phyloP scores from a whole-genome alignment of 2,113 vertebrate species.

The Lamprologus sp. region DNA sequence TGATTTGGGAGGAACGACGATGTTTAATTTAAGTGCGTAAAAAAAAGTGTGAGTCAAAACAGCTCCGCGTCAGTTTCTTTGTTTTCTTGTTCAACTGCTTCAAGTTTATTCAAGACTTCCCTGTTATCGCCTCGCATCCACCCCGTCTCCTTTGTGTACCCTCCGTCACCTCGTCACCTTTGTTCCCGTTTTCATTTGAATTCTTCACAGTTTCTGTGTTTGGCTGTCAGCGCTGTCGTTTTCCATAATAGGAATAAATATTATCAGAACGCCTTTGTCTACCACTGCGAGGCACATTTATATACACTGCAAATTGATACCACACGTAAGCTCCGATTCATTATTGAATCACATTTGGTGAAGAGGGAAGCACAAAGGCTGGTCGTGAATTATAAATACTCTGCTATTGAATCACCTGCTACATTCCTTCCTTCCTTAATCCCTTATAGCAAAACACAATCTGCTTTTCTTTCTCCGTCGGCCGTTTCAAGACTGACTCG shows the following conservation, averaged over 20 bases:
- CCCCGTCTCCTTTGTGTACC: not conserved
- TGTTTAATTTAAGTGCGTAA: not conserved
- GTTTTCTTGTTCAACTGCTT: not conserved
- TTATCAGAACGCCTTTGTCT: conserved; percentile 9
- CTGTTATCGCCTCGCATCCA: not conserved
- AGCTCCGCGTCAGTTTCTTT: not conserved
- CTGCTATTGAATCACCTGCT: not conserved
- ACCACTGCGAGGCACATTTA: not conserved
- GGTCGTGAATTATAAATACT: not conserved
- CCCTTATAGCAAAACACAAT: not conserved
- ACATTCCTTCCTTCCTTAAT: not conserved
- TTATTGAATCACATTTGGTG: not conserved
- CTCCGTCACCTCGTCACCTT: not conserved
- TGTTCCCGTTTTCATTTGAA: not conserved
- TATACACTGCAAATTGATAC: not conserved
- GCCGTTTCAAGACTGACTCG: not conserved
- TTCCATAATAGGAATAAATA: conserved; percentile 13
- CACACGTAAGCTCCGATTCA: not conserved
- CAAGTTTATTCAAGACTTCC: not conserved
- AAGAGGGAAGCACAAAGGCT: not conserved
- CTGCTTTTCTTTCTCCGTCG: not conserved
- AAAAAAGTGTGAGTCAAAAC: not conserved
- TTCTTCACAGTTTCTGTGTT: not conserved
- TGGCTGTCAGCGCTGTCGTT: conserved; percentile 14
- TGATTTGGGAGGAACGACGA: not conserved